Base-by-base conservation (phyloP, 2,797 vertebrate species). In the Gobionotothen gibberifrons region DNA sequence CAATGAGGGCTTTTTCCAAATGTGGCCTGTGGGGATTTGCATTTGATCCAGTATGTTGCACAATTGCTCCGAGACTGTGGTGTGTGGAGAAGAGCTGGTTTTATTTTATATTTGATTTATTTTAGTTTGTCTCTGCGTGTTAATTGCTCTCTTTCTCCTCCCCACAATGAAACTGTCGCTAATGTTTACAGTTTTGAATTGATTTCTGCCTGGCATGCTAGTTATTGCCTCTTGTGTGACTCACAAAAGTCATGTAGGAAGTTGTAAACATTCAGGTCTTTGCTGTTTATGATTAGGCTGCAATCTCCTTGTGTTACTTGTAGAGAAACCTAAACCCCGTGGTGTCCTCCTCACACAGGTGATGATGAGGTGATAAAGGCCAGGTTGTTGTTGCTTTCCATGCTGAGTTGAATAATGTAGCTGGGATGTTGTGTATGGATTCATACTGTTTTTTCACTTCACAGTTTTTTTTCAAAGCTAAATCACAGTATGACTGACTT, bases 11-110 rank as follows among this genome's bases (percentile, higher is more conserved):
- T 57, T 78, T 65, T 59, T 46, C 19, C 49, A 61, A 76, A 70
- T 70, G 36, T 43, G 44, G 59, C 82, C 79, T 73, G 32, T 36
- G 46, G 82, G 75, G 75, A 87, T 85, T 88, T 66, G 32, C 39
- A 63, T 79, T 77, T 77, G 72, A 72, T 74, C n/a, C 58, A 15
- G 47, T 63, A 48, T 73, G 71, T 78, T 83, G 76, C 78, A 60
- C 72, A 73, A 76, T 85, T 72, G 81, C 54, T 74, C 55, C 53
- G 17, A 74, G 51, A 62, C 26, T 26, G 26, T 43, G 44, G 7
- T 26, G 32, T 21, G 42, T 21, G 8, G 42, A 26, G 76, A 69
- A 15, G 9, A 32, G 17, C 12, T 58, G 32, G 49, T 40, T 44
- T 52, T 48, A 4, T 71, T 40, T 66, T 44, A 39, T 14, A 22